Conservation (phyloP, 2,888 invertebrate species). For the Glaucopsyche alexis region DNA sequence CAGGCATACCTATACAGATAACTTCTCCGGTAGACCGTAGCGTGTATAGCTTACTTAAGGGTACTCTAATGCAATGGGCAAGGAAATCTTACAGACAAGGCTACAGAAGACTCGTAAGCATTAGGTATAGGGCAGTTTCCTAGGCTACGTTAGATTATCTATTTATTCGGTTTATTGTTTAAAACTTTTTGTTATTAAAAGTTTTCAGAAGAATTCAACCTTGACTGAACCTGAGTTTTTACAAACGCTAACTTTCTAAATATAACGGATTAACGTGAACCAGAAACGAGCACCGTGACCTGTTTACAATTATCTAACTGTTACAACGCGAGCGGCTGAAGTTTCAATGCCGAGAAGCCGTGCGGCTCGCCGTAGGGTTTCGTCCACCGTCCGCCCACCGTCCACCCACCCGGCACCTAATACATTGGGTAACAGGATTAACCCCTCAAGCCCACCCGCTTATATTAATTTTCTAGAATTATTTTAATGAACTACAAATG, state of each 20-base stretch:
- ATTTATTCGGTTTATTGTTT: too few relatives aligned
- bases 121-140: too few relatives aligned
- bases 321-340: constrained; percentile 2
- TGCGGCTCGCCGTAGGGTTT: constrained; percentile 20
- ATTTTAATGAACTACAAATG: not conserved
- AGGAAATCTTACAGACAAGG: too few relatives aligned
- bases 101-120: too few relatives aligned
- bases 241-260: not conserved
- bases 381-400: constrained; percentile 27
- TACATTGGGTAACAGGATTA: constrained; percentile 70
- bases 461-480: constrained; percentile 30
- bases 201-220: not conserved
- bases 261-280: constrained; percentile 8
- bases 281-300: not conserved
- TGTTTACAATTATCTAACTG: constrained; percentile 28
- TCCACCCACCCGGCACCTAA: constrained; percentile 45
- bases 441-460: constrained; percentile 41
- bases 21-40: too few relatives aligned
- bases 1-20: too few relatives aligned
- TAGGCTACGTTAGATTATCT: too few relatives aligned
- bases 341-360: constrained; percentile 30
- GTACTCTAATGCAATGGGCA: too few relatives aligned
- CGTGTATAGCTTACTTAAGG: too few relatives aligned
- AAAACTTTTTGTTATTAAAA: too few relatives aligned
- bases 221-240: not conserved